phyloP scores from a whole-genome alignment of 2,113 vertebrate species.

The Brachypteracias leptosomus region DNA sequence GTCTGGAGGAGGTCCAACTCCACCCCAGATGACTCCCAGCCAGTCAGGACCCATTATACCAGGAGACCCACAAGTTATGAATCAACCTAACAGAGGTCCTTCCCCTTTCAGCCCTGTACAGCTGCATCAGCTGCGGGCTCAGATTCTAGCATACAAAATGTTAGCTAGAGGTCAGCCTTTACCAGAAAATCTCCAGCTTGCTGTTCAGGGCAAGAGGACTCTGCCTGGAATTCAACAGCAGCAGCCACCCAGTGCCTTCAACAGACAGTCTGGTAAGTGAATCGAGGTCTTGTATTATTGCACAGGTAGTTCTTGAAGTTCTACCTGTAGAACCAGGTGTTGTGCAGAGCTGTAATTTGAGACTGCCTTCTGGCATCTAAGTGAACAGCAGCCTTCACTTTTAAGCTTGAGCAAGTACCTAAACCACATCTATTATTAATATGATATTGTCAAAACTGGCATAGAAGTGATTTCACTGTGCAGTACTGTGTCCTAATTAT shows the following conservation, averaged over 20 bases:
- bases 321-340: neutral
- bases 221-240: slow-evolving; percentile 92
- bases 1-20: slow-evolving; percentile 93
- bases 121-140: slow-evolving; percentile 95
- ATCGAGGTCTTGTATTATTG: neutral
- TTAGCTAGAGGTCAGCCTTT: slow-evolving; percentile 93
- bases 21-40: slow-evolving; percentile 89
- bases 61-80: slow-evolving; percentile 89
- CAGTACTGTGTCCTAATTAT: neutral
- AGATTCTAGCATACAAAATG: slow-evolving; percentile 98
- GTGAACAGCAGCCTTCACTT: neutral
- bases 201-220: slow-evolving; percentile 94
- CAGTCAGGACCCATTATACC: slow-evolving; percentile 87
- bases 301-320: neutral
- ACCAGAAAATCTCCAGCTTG: slow-evolving; percentile 95
- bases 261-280: slow-evolving; percentile 85
- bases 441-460: neutral
- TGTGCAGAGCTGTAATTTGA: neutral
- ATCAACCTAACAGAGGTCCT: slow-evolving; percentile 84
- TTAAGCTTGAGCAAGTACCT: neutral
- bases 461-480: neutral
- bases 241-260: slow-evolving; percentile 79
- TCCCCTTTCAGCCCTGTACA: slow-evolving; percentile 95
- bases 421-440: neutral
- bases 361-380: neutral